Evolutionary conservation across 1,140 invertebrate genomes (phyloP).

Genomic region (Drosophila repletoides): DNA sequence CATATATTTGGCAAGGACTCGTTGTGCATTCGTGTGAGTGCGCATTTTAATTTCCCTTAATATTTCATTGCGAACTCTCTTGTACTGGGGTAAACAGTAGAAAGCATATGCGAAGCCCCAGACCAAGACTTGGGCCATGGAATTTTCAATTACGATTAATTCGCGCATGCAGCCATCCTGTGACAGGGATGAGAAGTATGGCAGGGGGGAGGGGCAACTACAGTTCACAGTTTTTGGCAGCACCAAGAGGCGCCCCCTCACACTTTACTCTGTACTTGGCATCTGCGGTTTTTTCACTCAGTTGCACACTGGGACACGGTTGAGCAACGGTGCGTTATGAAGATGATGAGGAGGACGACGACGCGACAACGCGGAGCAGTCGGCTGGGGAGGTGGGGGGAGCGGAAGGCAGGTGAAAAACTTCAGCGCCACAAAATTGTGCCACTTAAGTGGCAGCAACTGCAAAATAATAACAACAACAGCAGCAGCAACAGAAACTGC

Average conservation of each 20-base stretch:
- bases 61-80: slow-evolving; percentile 53
- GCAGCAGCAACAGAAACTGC: slow-evolving; percentile 16
- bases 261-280: slow-evolving; percentile 19
- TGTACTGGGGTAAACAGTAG: slow-evolving; percentile 13
- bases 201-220: background rate
- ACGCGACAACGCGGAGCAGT: background rate
- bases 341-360: slow-evolving; percentile 31
- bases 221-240: slow-evolving; percentile 5
- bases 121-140: slow-evolving; percentile 51
- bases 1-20: slow-evolving; percentile 18
- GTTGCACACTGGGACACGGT: slow-evolving; percentile 65
- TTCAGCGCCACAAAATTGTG: slow-evolving; percentile 66
- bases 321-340: slow-evolving; percentile 72
- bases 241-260: too few species aligned
- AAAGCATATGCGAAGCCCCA: slow-evolving; percentile 49
- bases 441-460: slow-evolving; percentile 53
- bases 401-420: slow-evolving; percentile 45
- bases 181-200: background rate
- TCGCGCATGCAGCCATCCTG: slow-evolving; percentile 58
- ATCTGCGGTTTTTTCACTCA: slow-evolving; percentile 70
- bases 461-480: slow-evolving; percentile 25
- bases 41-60: slow-evolving; percentile 70
- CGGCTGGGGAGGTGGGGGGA: too few species aligned
- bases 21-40: slow-evolving; percentile 37
- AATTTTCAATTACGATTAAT: slow-evolving; percentile 81